These are phyloP conservation scores for Tricholauxania praeusta DNA, from an alignment of 2,888 invertebrate genomes.

Conservation along the genomic window DNA sequence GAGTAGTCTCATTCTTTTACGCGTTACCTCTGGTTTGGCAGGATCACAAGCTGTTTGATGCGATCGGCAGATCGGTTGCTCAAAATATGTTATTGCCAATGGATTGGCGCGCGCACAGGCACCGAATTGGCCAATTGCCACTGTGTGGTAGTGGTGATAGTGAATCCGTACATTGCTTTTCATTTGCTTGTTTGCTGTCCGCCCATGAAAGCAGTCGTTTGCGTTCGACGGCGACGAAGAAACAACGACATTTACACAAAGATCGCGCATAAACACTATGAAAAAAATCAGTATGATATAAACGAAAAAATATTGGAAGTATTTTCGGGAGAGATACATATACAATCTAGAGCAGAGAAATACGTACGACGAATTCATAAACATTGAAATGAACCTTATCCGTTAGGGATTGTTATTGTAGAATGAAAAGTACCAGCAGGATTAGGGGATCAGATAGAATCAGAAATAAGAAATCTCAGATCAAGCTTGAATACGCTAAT, in stretches of 20 bases:
- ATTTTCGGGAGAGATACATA: no score
- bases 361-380: no score
- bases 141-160: conserved; percentile 20
- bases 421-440: no score
- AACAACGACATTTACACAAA: conserved; percentile 44
- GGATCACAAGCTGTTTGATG: conserved; percentile 4
- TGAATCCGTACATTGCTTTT: conserved; percentile 2
- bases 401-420: no score
- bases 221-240: background rate
- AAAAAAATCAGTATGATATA: no score
- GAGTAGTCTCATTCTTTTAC: no score
- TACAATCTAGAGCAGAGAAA: no score
- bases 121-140: conserved; percentile 17
- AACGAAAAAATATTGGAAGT: no score
- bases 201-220: conserved; percentile 47
- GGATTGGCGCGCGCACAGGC: background rate
- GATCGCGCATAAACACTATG: conserved; percentile 34
- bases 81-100: conserved; percentile 22
- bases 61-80: conserved; percentile 19
- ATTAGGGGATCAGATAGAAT: no score
- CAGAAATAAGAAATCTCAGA: no score
- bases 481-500: no score
- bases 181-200: conserved; percentile 22
- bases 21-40: background rate
- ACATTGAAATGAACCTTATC: no score